A percentile compares a stretch with the other conserved stretches of the same genome.
phyloP scores from a whole-genome alignment of 2,888 invertebrate species.

The Dermolepida albohirtum region DNA sequence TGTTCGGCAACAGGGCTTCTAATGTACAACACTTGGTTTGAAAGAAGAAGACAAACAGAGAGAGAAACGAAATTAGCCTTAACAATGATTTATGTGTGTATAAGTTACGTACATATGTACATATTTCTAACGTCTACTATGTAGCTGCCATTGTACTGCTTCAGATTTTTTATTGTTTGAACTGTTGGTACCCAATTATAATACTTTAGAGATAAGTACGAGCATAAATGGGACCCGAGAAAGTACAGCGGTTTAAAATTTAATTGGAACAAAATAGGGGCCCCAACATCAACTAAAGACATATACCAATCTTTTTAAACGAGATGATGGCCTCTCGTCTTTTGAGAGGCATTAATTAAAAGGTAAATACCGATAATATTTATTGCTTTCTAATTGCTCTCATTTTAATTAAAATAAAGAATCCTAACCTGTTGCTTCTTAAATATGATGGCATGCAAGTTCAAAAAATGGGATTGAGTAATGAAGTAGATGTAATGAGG shows the following conservation, averaged over 20 bases:
- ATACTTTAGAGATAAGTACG: constrained; percentile 22
- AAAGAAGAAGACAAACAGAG: constrained; percentile 9
- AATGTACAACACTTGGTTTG: not conserved
- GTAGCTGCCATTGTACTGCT: not conserved
- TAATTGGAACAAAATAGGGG: constrained; percentile 33
- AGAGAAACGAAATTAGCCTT: constrained; percentile 18
- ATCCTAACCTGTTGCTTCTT: constrained; percentile 2
- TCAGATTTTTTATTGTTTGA: constrained; percentile 10
- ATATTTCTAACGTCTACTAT: constrained; percentile 6
- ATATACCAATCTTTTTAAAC: constrained; percentile 23
- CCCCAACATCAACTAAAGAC: constrained; percentile 11
- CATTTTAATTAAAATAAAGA: constrained; percentile 11
- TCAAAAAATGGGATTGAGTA: no score
- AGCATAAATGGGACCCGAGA: constrained; percentile 5
- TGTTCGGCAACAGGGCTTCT: constrained; percentile 21
- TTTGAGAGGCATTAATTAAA: constrained; percentile 1
- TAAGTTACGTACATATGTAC: constrained; percentile 11
- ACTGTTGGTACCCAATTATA: constrained; percentile 19
- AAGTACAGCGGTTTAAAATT: constrained; percentile 9
- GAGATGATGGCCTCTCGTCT: constrained; percentile 1
- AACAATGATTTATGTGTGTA: constrained; percentile 28
- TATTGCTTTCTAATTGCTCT: constrained; percentile 11
- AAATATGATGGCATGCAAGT: not conserved
- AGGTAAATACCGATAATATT: constrained; percentile 19
- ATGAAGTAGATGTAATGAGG: no score